A percentile compares a stretch with the other conserved stretches of the same genome.
These are phyloP conservation scores for Doris montereyensis DNA, from an alignment of 2,888 invertebrate species.

Conservation along the genomic window DNA sequence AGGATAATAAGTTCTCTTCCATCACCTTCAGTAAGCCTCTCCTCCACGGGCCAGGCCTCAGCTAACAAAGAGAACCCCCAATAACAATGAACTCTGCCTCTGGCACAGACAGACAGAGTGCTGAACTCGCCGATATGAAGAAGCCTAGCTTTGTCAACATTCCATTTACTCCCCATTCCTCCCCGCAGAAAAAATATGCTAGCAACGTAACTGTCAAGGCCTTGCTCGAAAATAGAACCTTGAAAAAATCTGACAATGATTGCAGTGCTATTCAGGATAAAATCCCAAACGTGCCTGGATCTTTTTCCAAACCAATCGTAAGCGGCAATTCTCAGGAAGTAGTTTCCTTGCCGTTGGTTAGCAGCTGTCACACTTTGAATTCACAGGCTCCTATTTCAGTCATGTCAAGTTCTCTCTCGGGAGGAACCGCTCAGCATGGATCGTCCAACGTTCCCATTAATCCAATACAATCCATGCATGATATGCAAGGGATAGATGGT, in stretches of 20 bases:
- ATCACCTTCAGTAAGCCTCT: background rate
- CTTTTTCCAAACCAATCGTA: background rate
- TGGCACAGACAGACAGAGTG: no score
- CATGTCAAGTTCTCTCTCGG: no score
- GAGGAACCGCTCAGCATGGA: no score
- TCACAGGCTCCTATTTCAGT: background rate
- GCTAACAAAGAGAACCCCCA: background rate
- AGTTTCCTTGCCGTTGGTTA: background rate
- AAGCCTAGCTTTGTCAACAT: no score
- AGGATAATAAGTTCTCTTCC: conserved; percentile 31
- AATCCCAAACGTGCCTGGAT: background rate
- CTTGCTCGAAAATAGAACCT: conserved; percentile 59
- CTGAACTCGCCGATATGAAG: no score
- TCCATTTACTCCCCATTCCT: background rate
- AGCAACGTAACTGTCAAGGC: conserved; percentile 68
- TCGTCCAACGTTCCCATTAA: no score
- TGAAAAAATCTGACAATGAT: conserved; percentile 41
- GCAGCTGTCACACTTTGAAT: background rate
- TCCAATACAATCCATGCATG: no score
- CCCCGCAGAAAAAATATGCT: conserved; percentile 55
- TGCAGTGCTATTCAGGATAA: conserved; percentile 7
- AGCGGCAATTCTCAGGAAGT: background rate
- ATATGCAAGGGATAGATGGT: background rate
- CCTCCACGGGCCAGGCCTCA: no score
- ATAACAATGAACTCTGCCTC: no score